phyloP scores from a whole-genome alignment of 1,140 invertebrate species.

The Trinorchestia longiramus region DNA sequence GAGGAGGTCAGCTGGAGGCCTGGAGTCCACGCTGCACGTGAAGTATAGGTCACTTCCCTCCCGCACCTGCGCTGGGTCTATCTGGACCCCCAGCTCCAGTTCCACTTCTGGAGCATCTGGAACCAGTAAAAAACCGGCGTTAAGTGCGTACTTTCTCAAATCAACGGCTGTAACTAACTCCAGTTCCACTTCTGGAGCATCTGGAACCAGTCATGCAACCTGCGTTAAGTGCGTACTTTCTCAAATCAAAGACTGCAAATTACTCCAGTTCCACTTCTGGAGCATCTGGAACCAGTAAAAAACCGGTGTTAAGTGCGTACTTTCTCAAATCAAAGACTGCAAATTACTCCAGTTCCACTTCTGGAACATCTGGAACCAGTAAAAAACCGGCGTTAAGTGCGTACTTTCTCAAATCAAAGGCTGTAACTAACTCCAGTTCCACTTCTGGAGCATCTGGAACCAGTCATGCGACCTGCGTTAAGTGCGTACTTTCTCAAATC shows the following conservation, averaged over 20 bases:
- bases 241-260: background rate
- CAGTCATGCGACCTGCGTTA: too few species aligned
- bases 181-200: too few species aligned
- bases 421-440: too few species aligned
- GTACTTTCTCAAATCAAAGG: background rate
- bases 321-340: background rate
- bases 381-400: background rate
- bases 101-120: slow-evolving; percentile 23
- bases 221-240: background rate
- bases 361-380: background rate
- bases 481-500: background rate
- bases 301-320: background rate
- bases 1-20: slow-evolving; percentile 33
- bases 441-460: too few species aligned
- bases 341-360: background rate
- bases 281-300: background rate
- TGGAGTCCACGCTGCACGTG: slow-evolving; percentile 17
- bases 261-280: too few species aligned
- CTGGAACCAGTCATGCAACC: too few species aligned
- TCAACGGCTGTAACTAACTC: too few species aligned
- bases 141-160: background rate
- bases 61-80: background rate
- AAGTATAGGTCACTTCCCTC: slow-evolving; percentile 5
- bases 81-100: slow-evolving; percentile 12
- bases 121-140: background rate